Base-by-base conservation (phyloP, 2,113 vertebrate genomes). In the Ciconia stormi region DNA sequence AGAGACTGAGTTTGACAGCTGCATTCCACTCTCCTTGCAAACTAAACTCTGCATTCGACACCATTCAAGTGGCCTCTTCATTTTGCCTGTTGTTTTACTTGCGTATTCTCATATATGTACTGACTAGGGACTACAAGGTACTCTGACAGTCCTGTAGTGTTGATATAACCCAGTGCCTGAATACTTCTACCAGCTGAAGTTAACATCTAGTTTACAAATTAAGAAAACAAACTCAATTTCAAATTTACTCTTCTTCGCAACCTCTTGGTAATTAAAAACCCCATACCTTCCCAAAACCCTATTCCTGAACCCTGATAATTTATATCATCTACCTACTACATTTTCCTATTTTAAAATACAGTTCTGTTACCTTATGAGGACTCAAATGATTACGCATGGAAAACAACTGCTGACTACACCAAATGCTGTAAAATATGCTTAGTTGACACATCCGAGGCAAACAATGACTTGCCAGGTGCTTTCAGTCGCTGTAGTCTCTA, bases 1-100 rank as follows among this genome's bases (percentile, higher is more conserved):
- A 25, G 70, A 88, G 91, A 95, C 93, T 70, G 95, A 94, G 82
- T 58, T 34, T 85, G 93, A 97, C 94, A 98, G 95, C 96, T 97
- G 96, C 96, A 96, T 94, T 95, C 94, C 55, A 82, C 30, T 55
- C 76, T 65, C 86, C 91, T 67, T 80, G 62, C 94, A 91, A 78
- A 95, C 44, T 10, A 7, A 76, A 42, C 74, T 72, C 40, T 14
- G 1, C 53, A 53, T 71, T 1, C 4, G 26, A 71, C 70, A 78
- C 58, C 46, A 59, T 80, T 89, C 91, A 87, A 95, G 89, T 88
- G 91, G 84, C 93, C 74, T 81, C 89, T 97, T 83, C 62, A 55
- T 66, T 85, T 14, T 76, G 62, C 47, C 70, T 58, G 23, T 27
- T 80, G 53, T 61, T 96, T 71, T 22, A 80, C 36, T 84, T 55